Base-by-base conservation (phyloP, 2,888 invertebrate genomes). In the Nomada hirtipes region DNA sequence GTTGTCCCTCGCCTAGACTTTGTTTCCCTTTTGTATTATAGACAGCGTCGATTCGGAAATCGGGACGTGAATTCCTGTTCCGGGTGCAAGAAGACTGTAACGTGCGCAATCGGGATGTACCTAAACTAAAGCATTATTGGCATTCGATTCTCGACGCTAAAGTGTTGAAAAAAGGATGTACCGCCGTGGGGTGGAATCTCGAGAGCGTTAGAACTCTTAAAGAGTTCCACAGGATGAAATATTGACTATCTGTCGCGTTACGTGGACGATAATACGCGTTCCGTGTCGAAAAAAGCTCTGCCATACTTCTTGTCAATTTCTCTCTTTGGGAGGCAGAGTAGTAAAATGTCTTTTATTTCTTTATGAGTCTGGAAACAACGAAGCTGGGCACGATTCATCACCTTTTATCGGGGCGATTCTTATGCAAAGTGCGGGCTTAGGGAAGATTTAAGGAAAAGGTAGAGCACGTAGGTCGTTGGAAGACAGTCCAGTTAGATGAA, bases 361-460 rank as follows among this genome's bases (percentile, higher is more conserved):
- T 70, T 52, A n/a, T 44, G 42, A n/a, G 18, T 13, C 4, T 20
- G 11, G 71, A 64, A 68, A 81, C 69, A 75, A 82, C 65, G 67
- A 59, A 63, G 72, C 65, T 15, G 10, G 9, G 42, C 26, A 50
- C 70, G 65, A 82, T 82, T 82, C 65, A 75, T 81, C 82, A 61
- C 50, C 64, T n/a, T 53, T 69, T 81, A 81, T 81, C 81, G 69
- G 47, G 78, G 18, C n/a, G 42, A 57, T 75, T 29, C 76, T 75
- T 75, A 75, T 63, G 65, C 65, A 50, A 65, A 53, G 60, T 44
- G 20, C 76, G 20, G 20, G 65, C 15, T 20, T 26, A 23, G 63
- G n/a, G n/a, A 68, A 69, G 79, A 79, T 79, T 78, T 61, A 79
- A 64, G 79, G 63, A 57, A 29, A 50, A 47, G 36, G 42, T 53